Base-by-base conservation (phyloP, 2,113 vertebrate genomes). In the Callipepla squamata region DNA sequence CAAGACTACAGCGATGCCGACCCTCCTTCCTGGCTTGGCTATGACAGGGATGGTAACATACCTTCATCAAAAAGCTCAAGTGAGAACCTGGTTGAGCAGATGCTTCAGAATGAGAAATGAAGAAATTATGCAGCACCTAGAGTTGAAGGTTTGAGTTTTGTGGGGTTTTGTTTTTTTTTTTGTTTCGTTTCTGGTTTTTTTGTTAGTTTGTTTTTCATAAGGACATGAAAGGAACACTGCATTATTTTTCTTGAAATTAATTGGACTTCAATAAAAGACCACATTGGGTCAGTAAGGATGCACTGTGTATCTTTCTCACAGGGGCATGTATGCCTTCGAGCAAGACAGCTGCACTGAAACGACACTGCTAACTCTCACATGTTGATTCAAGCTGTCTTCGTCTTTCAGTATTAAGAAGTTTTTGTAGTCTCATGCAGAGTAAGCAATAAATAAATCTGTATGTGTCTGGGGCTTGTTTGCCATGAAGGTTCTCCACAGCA, bases 1-100 rank as follows among this genome's bases (percentile, higher is more conserved):
- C 94, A 96, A 94, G 97, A 98, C 85, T 96, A 98, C 63, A 98
- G 85, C 38, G 87, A 89, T 7, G 95, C 96, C 9, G 95, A 98
- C 47, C 97, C 96, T 77, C 97, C 97, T 23, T 65, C 44, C 45
- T 98, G 96, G 97, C 97, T 97, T 70, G 93, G 97, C 59, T 97
- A 97, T 16, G 93, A 95, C 28, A 25, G 17, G 6, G 51, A 87
- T 50, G 92, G 93, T 16, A 94, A 96, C 6, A 18, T 42, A 75
- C 32, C 26, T 89, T 66, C 82, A 94, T 40, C 45, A 81, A 92
- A 28, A 50, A 61, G 47, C 93, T 78, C 22, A 73, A 44, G 83
- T 57, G 23, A 81, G 85, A 63, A 87, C 36, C 79, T 80, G 83
- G 83, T 89, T 73, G 79, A 85, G 89, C 20, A 89, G 53, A 80